These are phyloP conservation scores for Stramonita haemastoma DNA, from an alignment of 2,888 invertebrate genomes.

Conservation along the genomic window DNA sequence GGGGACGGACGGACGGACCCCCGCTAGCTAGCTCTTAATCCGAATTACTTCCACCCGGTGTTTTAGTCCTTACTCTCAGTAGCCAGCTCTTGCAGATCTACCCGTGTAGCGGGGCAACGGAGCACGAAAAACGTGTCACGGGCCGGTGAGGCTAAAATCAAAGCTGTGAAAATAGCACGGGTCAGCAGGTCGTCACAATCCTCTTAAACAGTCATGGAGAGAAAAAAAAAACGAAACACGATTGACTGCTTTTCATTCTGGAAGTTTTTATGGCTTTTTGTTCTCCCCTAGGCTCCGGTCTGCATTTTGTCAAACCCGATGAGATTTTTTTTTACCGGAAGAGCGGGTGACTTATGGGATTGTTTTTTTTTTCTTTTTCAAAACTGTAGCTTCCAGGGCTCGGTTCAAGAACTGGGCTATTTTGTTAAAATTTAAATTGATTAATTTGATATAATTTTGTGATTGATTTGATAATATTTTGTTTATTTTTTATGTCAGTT, in stretches of 20 bases:
- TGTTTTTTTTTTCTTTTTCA: too few relatives aligned
- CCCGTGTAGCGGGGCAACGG: background rate
- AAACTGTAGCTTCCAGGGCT: too few relatives aligned
- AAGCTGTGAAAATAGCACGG: background rate
- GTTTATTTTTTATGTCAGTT: too few relatives aligned
- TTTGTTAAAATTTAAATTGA: too few relatives aligned
- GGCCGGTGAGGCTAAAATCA: background rate
- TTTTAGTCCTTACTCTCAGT: background rate
- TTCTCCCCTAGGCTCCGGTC: background rate
- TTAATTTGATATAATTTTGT: too few relatives aligned
- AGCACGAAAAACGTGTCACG: background rate
- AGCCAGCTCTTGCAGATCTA: background rate
- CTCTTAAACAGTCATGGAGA: background rate
- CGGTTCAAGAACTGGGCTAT: too few relatives aligned
- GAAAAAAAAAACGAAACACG: background rate
- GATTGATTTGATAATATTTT: too few relatives aligned
- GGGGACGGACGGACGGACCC: background rate
- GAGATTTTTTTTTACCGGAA: background rate
- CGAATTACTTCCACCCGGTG: constrained; percentile 14
- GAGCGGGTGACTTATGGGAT: too few relatives aligned
- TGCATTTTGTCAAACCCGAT: background rate
- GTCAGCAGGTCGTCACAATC: background rate
- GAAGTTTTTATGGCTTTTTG: background rate
- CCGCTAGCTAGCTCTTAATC: background rate
- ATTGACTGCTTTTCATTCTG: background rate